A percentile compares a stretch with the other conserved stretches of the same genome.
These are phyloP conservation scores for Sebastes cheni DNA, from an alignment of 2,797 vertebrate species.

Conservation along the genomic window DNA sequence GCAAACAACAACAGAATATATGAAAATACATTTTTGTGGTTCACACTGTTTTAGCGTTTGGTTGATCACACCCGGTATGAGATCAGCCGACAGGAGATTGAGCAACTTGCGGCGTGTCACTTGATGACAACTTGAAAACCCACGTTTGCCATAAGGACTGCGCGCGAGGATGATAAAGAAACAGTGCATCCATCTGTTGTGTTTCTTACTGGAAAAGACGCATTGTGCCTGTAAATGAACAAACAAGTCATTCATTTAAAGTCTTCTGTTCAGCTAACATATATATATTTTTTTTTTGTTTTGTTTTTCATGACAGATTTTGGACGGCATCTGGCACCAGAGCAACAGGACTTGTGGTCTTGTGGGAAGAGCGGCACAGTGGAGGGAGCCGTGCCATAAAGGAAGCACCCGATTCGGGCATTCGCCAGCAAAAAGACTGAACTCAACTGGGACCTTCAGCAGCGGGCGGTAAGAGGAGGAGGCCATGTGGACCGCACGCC, in stretches of 20 bases:
- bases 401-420: constrained; percentile 42
- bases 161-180: constrained; percentile 54
- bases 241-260: neutral
- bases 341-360: constrained; percentile 15
- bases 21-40: constrained; percentile 52
- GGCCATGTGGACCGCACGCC: constrained; percentile 94
- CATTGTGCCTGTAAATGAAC: constrained; percentile 27
- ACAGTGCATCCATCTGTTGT: constrained; percentile 65
- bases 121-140: constrained; percentile 58
- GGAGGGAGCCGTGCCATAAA: constrained; percentile 62
- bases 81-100: constrained; percentile 57
- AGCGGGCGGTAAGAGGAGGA: constrained; percentile 79
- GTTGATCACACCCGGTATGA: constrained; percentile 63
- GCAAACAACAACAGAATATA: constrained; percentile 65
- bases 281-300: neutral
- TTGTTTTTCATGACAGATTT: constrained; percentile 32
- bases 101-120: constrained; percentile 58
- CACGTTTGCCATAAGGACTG: constrained; percentile 54
- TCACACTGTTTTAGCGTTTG: constrained; percentile 34
- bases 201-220: constrained; percentile 39
- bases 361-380: constrained; percentile 40
- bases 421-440: constrained; percentile 60
- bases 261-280: constrained; percentile 25
- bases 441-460: constrained; percentile 65
- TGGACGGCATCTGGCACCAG: constrained; percentile 33